These are phyloP conservation scores for Rhopalosiphum maidis DNA, from an alignment of 1,140 invertebrate species.

Conservation along the genomic window DNA sequence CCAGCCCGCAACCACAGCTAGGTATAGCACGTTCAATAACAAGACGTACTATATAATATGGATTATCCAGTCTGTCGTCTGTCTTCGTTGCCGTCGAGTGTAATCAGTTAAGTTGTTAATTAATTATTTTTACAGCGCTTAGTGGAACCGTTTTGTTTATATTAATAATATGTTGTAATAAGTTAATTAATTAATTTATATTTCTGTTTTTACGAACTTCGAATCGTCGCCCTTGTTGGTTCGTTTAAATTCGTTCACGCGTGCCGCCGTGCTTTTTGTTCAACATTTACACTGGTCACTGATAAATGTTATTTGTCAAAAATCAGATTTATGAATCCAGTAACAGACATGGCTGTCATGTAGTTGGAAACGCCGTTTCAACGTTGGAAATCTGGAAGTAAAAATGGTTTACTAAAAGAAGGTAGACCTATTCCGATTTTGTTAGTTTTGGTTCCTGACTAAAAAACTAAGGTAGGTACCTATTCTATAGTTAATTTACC, in stretches of 20 bases:
- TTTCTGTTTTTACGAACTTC: neutral
- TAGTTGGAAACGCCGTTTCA: neutral
- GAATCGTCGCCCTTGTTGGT: neutral
- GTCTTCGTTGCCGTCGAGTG: neutral
- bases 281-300: neutral
- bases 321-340: neutral
- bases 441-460: neutral
- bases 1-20: no score
- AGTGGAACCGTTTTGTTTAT: no score
- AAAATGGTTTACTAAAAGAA: neutral
- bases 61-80: neutral
- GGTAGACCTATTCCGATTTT: neutral
- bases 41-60: no score
- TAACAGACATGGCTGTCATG: neutral
- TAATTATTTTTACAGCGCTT: no score
- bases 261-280: neutral
- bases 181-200: neutral
- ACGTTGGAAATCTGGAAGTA: neutral
- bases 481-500: neutral
- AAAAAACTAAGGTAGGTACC: neutral
- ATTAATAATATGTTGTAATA: no score
- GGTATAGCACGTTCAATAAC: neutral
- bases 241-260: neutral
- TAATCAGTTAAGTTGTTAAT: neutral
- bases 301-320: neutral